These are phyloP conservation scores for Hypotaenidia okinawae DNA, from an alignment of 2,797 vertebrate species.

Conservation along the genomic window DNA sequence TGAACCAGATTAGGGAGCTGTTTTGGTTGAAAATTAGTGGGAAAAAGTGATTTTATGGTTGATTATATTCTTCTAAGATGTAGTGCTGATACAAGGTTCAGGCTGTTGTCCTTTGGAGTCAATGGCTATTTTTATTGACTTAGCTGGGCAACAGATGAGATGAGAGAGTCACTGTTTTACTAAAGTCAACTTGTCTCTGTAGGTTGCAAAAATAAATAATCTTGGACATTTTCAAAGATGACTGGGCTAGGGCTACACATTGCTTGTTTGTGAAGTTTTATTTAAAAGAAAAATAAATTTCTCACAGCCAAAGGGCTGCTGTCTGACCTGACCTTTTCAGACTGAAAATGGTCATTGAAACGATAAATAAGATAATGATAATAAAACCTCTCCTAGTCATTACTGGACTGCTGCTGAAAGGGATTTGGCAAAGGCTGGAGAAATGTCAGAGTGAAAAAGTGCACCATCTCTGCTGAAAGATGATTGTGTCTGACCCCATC, in stretches of 20 bases:
- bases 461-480: not conserved
- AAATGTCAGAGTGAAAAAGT: conserved; percentile 5
- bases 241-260: not conserved
- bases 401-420: conserved; percentile 1
- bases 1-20: not conserved
- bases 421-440: conserved; percentile 27
- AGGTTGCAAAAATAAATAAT: conserved; percentile 13
- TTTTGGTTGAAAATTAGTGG: not conserved
- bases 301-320: not conserved
- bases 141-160: not conserved
- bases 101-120: not conserved
- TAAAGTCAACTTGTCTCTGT: not conserved
- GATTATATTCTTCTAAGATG: not conserved
- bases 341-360: conserved; percentile 1
- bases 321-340: conserved; percentile 27
- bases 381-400: not conserved
- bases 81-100: not conserved
- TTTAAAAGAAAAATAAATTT: conserved; percentile 9
- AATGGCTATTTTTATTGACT: not conserved
- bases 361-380: not conserved
- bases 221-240: not conserved
- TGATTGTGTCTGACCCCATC: not conserved
- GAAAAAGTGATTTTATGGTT: not conserved
- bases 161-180: not conserved
- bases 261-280: not conserved